phyloP scores from a whole-genome alignment of 2,113 vertebrate genomes.

The Hydropotes inermis region DNA sequence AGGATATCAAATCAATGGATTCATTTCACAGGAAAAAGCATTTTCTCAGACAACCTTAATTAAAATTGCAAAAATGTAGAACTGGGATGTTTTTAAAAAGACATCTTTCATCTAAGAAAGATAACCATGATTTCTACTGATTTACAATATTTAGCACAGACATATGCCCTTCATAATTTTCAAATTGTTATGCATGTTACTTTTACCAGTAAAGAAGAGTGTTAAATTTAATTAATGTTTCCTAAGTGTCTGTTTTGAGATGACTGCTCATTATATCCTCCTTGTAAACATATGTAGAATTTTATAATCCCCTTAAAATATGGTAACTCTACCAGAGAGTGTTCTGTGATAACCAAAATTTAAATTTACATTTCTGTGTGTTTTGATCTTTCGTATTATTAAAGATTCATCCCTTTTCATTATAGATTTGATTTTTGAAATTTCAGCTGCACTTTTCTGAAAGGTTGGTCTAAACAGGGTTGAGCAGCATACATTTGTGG shows the following conservation, averaged over 20 bases:
- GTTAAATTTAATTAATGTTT: slow-evolving; percentile 63
- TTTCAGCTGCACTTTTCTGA: slow-evolving; percentile 49
- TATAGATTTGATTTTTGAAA: slow-evolving; percentile 57
- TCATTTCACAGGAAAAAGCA: not conserved
- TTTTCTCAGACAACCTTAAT: not conserved
- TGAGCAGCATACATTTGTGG: not conserved
- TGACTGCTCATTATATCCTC: slow-evolving; percentile 59
- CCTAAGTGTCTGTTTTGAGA: slow-evolving; percentile 41
- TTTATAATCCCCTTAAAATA: slow-evolving; percentile 67
- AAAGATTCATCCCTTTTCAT: slow-evolving; percentile 59
- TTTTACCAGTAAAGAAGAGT: slow-evolving; percentile 41
- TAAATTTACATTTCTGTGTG: slow-evolving; percentile 56
- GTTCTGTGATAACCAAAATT: slow-evolving; percentile 72
- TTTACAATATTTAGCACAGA: slow-evolving; percentile 7
- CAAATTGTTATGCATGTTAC: slow-evolving; percentile 35
- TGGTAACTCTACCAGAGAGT: slow-evolving; percentile 34
- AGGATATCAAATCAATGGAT: not conserved
- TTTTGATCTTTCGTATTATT: slow-evolving; percentile 70
- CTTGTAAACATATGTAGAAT: slow-evolving; percentile 65
- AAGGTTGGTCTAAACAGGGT: slow-evolving; percentile 11
- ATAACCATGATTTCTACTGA: slow-evolving; percentile 11
- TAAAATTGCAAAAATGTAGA: not conserved
- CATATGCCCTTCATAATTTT: not conserved
- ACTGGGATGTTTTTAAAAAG: not conserved
- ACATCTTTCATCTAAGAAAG: not conserved